phyloP scores from a whole-genome alignment of 2,797 vertebrate genomes.

The Sebastiscus tertius region DNA sequence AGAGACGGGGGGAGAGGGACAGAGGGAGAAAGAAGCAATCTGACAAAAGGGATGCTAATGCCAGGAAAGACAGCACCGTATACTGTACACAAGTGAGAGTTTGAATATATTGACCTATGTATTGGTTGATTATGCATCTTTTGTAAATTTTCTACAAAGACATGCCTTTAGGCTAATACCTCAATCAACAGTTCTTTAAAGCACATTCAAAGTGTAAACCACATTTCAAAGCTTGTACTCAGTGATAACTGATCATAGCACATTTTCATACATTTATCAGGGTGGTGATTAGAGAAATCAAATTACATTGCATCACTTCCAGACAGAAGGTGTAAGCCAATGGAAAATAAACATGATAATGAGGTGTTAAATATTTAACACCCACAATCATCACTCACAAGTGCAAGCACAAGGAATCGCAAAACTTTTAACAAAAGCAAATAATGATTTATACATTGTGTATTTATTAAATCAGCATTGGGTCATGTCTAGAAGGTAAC shows the following conservation, averaged over 20 bases:
- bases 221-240: neutral
- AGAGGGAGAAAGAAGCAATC: neutral
- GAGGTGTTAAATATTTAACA: slow-evolving; percentile 20
- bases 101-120: neutral
- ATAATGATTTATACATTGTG: neutral
- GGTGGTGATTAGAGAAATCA: neutral
- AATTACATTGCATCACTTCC: neutral
- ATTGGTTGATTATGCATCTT: neutral
- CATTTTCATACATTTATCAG: neutral
- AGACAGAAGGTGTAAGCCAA: slow-evolving; percentile 2
- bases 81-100: neutral
- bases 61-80: neutral
- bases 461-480: too few relatives aligned
- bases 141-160: neutral
- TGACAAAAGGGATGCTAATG: slow-evolving; percentile 23
- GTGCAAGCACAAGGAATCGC: neutral
- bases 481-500: too few relatives aligned
- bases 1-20: neutral
- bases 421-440: neutral
- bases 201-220: neutral
- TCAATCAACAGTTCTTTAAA: neutral
- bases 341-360: slow-evolving; percentile 13
- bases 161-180: neutral
- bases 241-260: neutral
- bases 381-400: neutral